A percentile compares a stretch with the other conserved stretches of the same genome.
Evolutionary conservation across 2,888 invertebrate species (phyloP).

Genomic region (Lasioglossum zephyrum): DNA sequence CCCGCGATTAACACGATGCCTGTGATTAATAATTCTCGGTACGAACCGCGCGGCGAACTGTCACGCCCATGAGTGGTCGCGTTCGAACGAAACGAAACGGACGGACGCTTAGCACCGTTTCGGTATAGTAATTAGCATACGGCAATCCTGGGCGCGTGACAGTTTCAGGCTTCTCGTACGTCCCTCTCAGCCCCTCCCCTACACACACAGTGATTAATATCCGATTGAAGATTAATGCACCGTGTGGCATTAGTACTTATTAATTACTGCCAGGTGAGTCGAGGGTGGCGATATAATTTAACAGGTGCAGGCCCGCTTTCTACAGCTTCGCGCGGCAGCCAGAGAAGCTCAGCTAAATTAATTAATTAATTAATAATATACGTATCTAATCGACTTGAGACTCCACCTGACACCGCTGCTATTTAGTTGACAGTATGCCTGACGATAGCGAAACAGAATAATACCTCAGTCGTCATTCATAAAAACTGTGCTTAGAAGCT

Average conservation of each 20-base stretch:
- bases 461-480: constrained; percentile 35
- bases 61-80: constrained; percentile 37
- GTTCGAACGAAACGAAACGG: neutral
- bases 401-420: constrained; percentile 43
- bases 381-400: constrained; percentile 50
- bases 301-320: constrained; percentile 82
- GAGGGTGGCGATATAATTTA: constrained; percentile 69
- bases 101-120: neutral
- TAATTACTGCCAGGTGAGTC: constrained; percentile 77
- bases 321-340: constrained; percentile 77
- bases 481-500: constrained; percentile 66
- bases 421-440: constrained; percentile 56
- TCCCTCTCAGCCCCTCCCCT: constrained; percentile 24
- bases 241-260: constrained; percentile 52
- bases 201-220: constrained; percentile 51
- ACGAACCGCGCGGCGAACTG: constrained; percentile 49
- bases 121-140: constrained; percentile 14
- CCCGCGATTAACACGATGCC: constrained; percentile 65
- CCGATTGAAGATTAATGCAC: constrained; percentile 51
- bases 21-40: constrained; percentile 54
- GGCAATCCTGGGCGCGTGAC: constrained; percentile 45
- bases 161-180: constrained; percentile 33
- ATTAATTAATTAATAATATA: constrained; percentile 25
- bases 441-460: constrained; percentile 54
- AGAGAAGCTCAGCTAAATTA: constrained; percentile 69